Conservation (phyloP, 2,797 vertebrate species). For the Catharus ustulatus region DNA sequence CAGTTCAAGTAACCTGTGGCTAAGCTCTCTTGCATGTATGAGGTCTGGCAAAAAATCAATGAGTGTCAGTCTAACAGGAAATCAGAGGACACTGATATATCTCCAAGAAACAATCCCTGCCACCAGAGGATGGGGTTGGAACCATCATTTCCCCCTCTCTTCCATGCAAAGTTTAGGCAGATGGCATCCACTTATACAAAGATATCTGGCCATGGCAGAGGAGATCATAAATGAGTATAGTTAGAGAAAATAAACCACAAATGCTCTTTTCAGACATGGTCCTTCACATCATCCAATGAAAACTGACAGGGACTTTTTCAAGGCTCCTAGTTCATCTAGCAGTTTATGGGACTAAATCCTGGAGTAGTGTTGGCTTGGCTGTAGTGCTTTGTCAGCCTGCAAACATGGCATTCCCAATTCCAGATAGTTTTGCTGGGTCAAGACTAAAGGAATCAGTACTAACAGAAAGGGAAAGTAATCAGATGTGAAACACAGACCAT, state of each 20-base stretch:
- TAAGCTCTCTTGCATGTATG: background rate
- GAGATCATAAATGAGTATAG: background rate
- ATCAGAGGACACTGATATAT: background rate
- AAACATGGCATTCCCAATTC: constrained; percentile 54
- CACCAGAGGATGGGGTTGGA: background rate
- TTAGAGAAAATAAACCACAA: constrained; percentile 11
- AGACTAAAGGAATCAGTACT: constrained; percentile 36
- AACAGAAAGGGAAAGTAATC: constrained; percentile 16
- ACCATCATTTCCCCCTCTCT: background rate
- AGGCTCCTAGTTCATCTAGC: constrained; percentile 7
- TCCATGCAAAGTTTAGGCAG: background rate
- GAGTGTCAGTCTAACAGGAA: background rate
- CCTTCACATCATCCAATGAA: constrained; percentile 36
- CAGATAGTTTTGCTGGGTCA: constrained; percentile 23
- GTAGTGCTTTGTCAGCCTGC: constrained; percentile 10
- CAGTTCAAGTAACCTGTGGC: background rate
- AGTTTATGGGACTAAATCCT: background rate
- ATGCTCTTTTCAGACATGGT: constrained; percentile 32
- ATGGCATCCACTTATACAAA: background rate
- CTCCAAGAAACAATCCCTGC: background rate
- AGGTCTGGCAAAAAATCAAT: background rate
- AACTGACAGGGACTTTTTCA: background rate
- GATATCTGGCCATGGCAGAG: background rate
- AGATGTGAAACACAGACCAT: constrained; percentile 28
- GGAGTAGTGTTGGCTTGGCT: constrained; percentile 9